phyloP scores from a whole-genome alignment of 1,140 invertebrate genomes.

The Drosophila malerkotliana region DNA sequence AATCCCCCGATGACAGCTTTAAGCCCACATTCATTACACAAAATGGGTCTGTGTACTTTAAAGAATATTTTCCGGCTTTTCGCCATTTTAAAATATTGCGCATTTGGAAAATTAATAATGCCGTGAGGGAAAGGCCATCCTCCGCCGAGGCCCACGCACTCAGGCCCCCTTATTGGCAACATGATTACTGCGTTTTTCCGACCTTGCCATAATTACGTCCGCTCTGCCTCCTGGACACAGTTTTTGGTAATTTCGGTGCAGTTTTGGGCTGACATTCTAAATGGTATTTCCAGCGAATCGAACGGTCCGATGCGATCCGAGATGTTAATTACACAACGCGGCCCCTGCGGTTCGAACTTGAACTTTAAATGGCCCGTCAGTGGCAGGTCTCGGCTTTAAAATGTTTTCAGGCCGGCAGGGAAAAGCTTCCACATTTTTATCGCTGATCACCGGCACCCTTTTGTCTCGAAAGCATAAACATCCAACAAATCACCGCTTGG shows the following conservation, averaged over 20 bases:
- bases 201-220: too few relatives aligned
- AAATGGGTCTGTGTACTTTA: not conserved
- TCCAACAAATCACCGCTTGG: conserved; percentile 16
- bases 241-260: too few relatives aligned
- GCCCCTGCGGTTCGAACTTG: too few relatives aligned
- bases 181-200: too few relatives aligned
- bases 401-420: not conserved
- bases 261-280: too few relatives aligned
- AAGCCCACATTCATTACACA: conserved; percentile 3
- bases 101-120: too few relatives aligned
- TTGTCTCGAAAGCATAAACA: not conserved
- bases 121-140: too few relatives aligned
- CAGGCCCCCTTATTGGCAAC: too few relatives aligned
- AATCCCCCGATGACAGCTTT: conserved; percentile 15
- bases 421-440: not conserved
- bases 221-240: too few relatives aligned
- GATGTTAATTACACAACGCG: not conserved
- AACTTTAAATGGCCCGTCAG: not conserved
- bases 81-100: too few relatives aligned
- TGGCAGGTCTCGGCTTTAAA: not conserved
- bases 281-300: not conserved
- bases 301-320: not conserved
- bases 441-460: not conserved
- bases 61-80: too few relatives aligned
- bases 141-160: too few relatives aligned